phyloP scores from a whole-genome alignment of 2,888 invertebrate genomes.

The Drosophila rubida region DNA sequence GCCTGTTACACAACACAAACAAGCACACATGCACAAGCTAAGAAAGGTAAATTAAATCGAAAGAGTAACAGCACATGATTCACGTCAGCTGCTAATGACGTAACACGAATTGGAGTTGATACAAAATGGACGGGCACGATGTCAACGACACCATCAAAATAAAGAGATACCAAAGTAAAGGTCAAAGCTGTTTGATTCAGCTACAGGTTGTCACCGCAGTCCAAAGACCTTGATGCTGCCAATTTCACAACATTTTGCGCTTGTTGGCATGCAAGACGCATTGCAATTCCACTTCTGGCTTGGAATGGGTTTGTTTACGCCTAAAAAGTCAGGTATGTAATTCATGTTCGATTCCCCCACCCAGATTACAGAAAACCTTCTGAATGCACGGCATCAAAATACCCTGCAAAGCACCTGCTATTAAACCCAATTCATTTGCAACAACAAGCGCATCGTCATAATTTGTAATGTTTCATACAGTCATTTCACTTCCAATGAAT shows the following conservation, averaged over 20 bases:
- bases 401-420: neutral
- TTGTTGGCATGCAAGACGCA: constrained; percentile 70
- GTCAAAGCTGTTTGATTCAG: constrained; percentile 48
- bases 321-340: constrained; percentile 37
- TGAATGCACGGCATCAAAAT: neutral
- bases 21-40: neutral
- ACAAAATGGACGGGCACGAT: constrained; percentile 31
- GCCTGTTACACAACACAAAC: constrained; percentile 13
- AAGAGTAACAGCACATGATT: constrained; percentile 54
- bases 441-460: too few relatives aligned
- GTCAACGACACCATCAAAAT: constrained; percentile 68
- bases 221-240: constrained; percentile 57
- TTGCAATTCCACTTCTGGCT: constrained; percentile 52
- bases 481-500: neutral
- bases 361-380: constrained; percentile 30
- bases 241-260: constrained; percentile 68
- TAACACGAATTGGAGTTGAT: constrained; percentile 52
- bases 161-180: constrained; percentile 64
- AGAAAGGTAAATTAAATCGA: constrained; percentile 22
- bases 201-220: constrained; percentile 47
- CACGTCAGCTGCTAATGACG: constrained; percentile 62
- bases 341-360: constrained; percentile 41
- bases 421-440: too few relatives aligned
- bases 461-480: neutral
- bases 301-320: constrained; percentile 39